Evolutionary conservation across 2,888 invertebrate species (phyloP), one percentile per base, ranked within the genome.

Genomic region (Byasa hedistus): DNA sequence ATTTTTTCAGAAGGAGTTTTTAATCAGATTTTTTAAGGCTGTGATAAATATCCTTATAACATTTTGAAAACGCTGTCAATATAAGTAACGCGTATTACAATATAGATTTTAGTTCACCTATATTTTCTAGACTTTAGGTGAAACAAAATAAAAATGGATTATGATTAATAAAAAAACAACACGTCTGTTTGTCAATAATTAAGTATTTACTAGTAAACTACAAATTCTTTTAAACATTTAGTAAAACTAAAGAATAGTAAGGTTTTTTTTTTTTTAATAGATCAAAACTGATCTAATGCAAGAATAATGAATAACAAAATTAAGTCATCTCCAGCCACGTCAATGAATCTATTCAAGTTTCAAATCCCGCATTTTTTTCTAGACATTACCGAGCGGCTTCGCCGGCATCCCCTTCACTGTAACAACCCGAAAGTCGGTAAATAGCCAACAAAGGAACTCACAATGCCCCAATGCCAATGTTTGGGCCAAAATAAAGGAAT

Each of bases 341-440:
- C 82, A 82, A 76, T 81, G 79, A 69, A 74, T 79, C 83, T 80
- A 81, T 86, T 83, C 80, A 81, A 57, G 73, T 77, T 82, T 82
- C 76, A 78, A 78, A 79, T 82, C 80, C 77, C 79, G 78, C 71
- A 67, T 84, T 84, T 85, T 85, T 85, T 70, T 72, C 66, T 71
- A 68, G 61, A 63, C 69, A 69, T 69, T 71, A 71, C 70, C 72
- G 69, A 71, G 76, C 79, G 78, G 77, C 82, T 80, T 80, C 79
- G n/a, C 73, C 71, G 72, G 75, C 78, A 77, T 79, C 84, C 83
- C 86, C 83, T 85, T 85, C 80, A 84, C 76, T 79, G 81, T 81
- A 82, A 81, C 83, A 85, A 82, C 87, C 90, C 87, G 85, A 90
- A 87, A 90, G 89, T 91, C 87, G 89, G 90, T 90, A 91, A 91